Base-by-base conservation (phyloP, 2,113 vertebrate genomes). In the Tor tambroides region DNA sequence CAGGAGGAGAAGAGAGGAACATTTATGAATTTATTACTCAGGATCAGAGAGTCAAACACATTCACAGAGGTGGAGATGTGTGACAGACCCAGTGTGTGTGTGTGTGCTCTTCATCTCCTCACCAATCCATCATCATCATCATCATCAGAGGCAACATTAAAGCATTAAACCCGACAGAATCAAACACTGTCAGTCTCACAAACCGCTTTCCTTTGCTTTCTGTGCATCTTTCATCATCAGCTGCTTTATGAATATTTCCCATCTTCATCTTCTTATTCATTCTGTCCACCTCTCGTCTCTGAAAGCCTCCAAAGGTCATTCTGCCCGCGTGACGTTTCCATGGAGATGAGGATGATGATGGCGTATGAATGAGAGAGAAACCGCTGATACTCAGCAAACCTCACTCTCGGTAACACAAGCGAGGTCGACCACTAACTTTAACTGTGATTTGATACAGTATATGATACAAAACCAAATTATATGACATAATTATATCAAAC, bases 191-290 rank as follows among this genome's bases (percentile, higher is more conserved):
- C 38, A 28, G 26, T 65, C 63, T 65, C 26, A 28, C 12, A 11
- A 23, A 38, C 32, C 7, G 21, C 19, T 38, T 75, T 75, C 63
- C 9, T 49, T 59, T 35, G 32, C 67, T 72, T 56, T 77, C 81
- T 90, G 72, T 83, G 76, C 69, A 77, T 63, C 65, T 71, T 17
- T 90, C 71, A 54, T 63, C 49, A 61, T 61, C 56, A 61, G 21
- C 56, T n/a, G 56, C 67, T 87, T 23, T 76, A 23, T 83, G 41
- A 86, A 17, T 71, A 71, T 38, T 21, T 71, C 32, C 71, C 30
- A 32, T 69, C 28, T 21, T 78, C 71, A 38, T 41, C 71, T 41
- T 83, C 84, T 51, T 54, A 65, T 54, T 81, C 54, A 81, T 71
- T 35, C 67, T 41, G 32, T 72, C 35, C 69, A 12, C 21, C 35